Evolutionary conservation across 2,113 vertebrate genomes (phyloP).

Genomic region (Junco hyemalis): DNA sequence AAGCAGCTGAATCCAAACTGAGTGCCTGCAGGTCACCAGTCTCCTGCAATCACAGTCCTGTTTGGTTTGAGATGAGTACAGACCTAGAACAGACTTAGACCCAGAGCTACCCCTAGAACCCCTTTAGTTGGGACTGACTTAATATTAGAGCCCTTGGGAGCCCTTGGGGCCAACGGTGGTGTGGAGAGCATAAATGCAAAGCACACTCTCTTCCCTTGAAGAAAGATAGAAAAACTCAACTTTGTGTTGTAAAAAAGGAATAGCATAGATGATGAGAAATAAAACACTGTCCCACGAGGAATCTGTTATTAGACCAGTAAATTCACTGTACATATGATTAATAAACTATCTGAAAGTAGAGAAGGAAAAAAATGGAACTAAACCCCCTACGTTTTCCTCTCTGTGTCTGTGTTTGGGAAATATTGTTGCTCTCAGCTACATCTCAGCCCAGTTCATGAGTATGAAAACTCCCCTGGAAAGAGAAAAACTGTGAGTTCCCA

Average conservation of each 20-base stretch:
- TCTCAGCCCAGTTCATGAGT: neutral
- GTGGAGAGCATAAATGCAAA: neutral
- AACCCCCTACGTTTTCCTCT: neutral
- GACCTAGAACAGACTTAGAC: neutral
- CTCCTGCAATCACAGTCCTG: neutral
- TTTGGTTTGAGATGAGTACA: neutral
- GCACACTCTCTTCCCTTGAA: slow-evolving; percentile 19
- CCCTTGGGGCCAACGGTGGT: neutral
- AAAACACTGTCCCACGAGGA: neutral
- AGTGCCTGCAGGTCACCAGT: neutral
- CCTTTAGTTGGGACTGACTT: neutral
- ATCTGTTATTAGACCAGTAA: neutral
- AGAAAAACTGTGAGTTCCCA: neutral
- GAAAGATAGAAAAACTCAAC: neutral
- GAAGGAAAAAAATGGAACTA: slow-evolving; percentile 4
- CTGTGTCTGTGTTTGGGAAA: neutral
- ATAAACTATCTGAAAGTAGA: slow-evolving; percentile 29
- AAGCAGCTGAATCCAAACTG: neutral
- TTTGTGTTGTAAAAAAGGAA: neutral
- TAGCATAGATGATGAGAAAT: neutral
- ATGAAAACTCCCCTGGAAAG: neutral
- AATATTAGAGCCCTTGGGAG: neutral
- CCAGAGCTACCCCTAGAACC: neutral
- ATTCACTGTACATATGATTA: slow-evolving; percentile 40
- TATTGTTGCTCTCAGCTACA: slow-evolving; percentile 18